A percentile compares a stretch with the other conserved stretches of the same genome.
Conservation (phyloP, 92 coral and sea anemone genomes). For the Scolanthus callimorphus region DNA sequence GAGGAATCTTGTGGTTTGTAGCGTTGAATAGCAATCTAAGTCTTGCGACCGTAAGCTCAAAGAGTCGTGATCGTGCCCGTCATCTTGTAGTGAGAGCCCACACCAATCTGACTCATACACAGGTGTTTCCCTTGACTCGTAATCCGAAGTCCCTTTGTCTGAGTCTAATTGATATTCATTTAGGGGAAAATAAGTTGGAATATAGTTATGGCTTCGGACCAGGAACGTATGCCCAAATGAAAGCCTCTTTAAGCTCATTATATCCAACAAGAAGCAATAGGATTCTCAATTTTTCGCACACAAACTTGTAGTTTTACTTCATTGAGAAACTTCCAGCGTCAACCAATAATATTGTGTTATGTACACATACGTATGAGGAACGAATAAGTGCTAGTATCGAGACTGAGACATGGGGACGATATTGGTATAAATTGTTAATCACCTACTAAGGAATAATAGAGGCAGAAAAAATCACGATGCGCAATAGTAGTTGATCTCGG, state of each 20-base stretch:
- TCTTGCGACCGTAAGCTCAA: constrained; percentile 11
- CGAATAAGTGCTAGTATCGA: too few species aligned
- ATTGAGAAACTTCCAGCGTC: too few species aligned
- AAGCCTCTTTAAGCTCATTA: background rate
- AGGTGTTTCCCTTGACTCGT: constrained; percentile 23
- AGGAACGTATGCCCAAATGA: constrained; percentile 48
- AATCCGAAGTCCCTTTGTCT: constrained; percentile 30
- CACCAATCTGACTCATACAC: constrained; percentile 1
- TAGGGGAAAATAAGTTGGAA: constrained; percentile 57
- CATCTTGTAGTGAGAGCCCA: constrained; percentile 1
- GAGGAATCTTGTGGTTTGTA: constrained; percentile 47
- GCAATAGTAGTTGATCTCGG: too few species aligned
- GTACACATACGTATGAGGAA: too few species aligned
- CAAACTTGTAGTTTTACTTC: too few species aligned
- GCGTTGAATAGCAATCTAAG: constrained; percentile 12
- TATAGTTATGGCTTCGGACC: constrained; percentile 56
- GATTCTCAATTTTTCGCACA: too few species aligned
- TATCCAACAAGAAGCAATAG: too few species aligned
- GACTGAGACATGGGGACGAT: too few species aligned
- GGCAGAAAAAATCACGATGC: too few species aligned
- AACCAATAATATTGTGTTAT: too few species aligned
- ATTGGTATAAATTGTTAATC: too few species aligned
- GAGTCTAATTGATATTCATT: constrained; percentile 56
- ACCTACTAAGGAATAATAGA: too few species aligned
- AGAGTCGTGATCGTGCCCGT: constrained; percentile 1